Percentiles rank a stretch among this genome's conserved stretches.
Evolutionary conservation across 2,888 invertebrate genomes (phyloP).

Genomic region (Mesoligia furuncula): DNA sequence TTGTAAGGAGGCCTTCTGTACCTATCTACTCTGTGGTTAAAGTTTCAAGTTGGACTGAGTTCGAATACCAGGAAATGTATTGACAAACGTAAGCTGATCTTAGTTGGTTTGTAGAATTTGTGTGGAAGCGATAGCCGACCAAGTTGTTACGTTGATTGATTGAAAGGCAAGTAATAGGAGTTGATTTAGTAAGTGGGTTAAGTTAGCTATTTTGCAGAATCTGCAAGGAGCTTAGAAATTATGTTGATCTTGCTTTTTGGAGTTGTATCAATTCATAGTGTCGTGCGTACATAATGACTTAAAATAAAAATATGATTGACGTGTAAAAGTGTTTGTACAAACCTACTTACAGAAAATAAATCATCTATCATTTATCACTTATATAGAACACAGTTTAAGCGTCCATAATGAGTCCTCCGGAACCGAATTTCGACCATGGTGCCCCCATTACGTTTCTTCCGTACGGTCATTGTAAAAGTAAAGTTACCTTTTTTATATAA

Average conservation of each 20-base stretch:
- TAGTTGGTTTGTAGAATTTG: slow-evolving; percentile 27
- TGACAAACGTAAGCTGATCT: slow-evolving; percentile 51
- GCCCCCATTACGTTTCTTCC: no score
- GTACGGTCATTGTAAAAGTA: no score
- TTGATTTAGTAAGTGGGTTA: slow-evolving; percentile 5
- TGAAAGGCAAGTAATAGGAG: slow-evolving; percentile 13
- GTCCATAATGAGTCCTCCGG: no score
- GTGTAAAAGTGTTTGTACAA: no score
- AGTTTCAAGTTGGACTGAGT: slow-evolving; percentile 35
- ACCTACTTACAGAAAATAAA: no score
- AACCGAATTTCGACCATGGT: no score
- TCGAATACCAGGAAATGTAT: slow-evolving; percentile 47
- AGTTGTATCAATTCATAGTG: not conserved
- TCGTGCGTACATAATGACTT: no score
- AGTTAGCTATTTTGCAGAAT: not conserved
- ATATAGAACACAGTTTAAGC: no score
- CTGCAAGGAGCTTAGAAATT: not conserved
- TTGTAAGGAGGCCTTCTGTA: not conserved
- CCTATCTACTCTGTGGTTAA: slow-evolving; percentile 10
- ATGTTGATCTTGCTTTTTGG: not conserved
- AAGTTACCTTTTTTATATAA: no score
- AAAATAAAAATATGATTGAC: no score
- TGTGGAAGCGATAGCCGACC: slow-evolving; percentile 7
- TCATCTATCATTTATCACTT: no score
- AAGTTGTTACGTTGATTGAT: slow-evolving; percentile 39